Evolutionary conservation across 2,888 invertebrate genomes (phyloP).

Genomic region (Thera britannica): DNA sequence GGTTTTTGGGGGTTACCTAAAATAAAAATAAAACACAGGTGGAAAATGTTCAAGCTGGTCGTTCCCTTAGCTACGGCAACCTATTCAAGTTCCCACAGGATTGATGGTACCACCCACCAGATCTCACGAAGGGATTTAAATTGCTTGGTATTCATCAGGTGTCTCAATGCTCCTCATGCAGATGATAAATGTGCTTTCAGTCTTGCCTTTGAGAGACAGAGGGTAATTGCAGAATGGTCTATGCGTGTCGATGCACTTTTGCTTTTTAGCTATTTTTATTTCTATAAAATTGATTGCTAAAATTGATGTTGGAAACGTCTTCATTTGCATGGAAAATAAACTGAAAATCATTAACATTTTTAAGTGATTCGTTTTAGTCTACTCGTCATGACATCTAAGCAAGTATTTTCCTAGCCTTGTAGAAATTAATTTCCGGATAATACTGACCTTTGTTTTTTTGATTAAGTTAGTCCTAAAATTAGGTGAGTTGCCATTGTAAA

Average conservation of each 20-base stretch:
- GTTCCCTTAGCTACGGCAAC: slow-evolving; percentile 20
- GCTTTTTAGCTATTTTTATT: slow-evolving; percentile 16
- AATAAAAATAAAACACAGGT: too few relatives aligned
- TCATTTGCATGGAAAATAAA: not conserved
- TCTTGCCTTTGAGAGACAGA: slow-evolving; percentile 61
- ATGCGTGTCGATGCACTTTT: slow-evolving; percentile 12
- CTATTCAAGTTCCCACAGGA: slow-evolving; percentile 54
- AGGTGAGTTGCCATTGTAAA: too few relatives aligned
- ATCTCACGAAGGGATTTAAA: slow-evolving; percentile 68
- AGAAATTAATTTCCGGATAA: too few relatives aligned
- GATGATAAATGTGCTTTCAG: slow-evolving; percentile 76
- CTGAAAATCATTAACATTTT: too few relatives aligned
- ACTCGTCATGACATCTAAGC: too few relatives aligned
- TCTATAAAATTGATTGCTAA: not conserved
- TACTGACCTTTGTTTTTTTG: too few relatives aligned
- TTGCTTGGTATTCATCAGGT: slow-evolving; percentile 68
- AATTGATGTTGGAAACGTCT: not conserved
- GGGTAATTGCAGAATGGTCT: slow-evolving; percentile 56
- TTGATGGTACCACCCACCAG: slow-evolving; percentile 66
- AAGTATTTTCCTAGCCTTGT: too few relatives aligned
- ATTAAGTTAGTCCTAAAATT: too few relatives aligned
- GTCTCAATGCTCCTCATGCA: slow-evolving; percentile 63
- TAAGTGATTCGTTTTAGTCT: too few relatives aligned
- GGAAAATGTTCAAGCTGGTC: slow-evolving; percentile 29
- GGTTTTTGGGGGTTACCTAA: too few relatives aligned